Evolutionary conservation across 1,140 invertebrate species (phyloP).

Genomic region (Sycophila sp.): DNA sequence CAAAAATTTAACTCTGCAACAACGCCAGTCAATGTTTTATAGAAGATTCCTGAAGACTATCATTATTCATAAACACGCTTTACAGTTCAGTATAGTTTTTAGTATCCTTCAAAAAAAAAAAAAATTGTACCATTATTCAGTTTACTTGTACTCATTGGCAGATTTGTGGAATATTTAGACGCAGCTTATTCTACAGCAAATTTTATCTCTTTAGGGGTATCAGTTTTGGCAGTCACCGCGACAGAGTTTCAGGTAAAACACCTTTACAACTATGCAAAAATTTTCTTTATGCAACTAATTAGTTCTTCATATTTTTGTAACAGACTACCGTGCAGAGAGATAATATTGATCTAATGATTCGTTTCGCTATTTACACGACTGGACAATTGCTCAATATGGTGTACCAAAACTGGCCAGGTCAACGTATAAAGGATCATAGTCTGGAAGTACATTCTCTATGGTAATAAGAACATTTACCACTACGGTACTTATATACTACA

Average conservation of each 20-base stretch:
- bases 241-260: not conserved
- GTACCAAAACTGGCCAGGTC: constrained; percentile 11
- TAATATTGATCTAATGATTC: not conserved
- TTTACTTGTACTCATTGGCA: not conserved
- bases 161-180: not conserved
- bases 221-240: not conserved
- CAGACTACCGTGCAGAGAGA: not conserved
- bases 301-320: not conserved
- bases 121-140: no score
- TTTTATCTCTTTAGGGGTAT: not conserved
- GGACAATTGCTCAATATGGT: not conserved
- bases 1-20: not conserved
- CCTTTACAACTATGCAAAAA: not conserved
- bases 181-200: not conserved
- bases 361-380: not conserved
- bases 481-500: not conserved
- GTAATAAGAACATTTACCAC: no score
- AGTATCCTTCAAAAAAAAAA: no score
- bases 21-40: not conserved
- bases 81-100: constrained; percentile 15
- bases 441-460: not conserved
- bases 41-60: not conserved
- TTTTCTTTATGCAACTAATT: no score
- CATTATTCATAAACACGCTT: not conserved
- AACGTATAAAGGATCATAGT: constrained; percentile 10